phyloP scores from a whole-genome alignment of 2,797 vertebrate species.

The Pantherophis vulpinus region DNA sequence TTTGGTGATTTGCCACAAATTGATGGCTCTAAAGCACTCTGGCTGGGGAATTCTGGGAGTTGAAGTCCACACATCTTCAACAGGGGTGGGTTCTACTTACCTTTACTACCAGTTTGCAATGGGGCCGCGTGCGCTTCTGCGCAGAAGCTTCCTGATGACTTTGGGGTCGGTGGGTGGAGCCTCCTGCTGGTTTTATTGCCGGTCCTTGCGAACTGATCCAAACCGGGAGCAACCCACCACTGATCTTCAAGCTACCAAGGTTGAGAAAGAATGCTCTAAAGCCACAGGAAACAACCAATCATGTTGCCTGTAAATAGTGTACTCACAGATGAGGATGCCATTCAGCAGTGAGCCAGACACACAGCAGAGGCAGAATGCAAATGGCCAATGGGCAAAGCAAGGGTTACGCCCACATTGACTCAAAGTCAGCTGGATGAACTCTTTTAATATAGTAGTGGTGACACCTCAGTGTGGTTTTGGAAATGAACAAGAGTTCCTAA shows the following conservation, averaged over 20 bases:
- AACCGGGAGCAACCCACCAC: too few relatives aligned
- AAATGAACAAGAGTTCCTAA: neutral
- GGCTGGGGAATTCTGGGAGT: neutral
- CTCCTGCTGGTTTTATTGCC: too few relatives aligned
- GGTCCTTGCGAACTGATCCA: too few relatives aligned
- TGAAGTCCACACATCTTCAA: neutral
- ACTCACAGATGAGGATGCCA: neutral
- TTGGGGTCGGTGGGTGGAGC: too few relatives aligned
- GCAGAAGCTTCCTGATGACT: too few relatives aligned
- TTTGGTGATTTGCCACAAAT: neutral
- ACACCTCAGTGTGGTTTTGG: neutral
- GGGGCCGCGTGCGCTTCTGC: too few relatives aligned
- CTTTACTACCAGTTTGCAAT: too few relatives aligned
- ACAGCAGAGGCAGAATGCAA: neutral
- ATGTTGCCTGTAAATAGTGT: neutral
- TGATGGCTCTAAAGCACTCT: neutral
- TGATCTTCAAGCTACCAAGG: neutral
- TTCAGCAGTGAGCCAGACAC: neutral
- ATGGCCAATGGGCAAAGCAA: neutral
- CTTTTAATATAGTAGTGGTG: neutral
- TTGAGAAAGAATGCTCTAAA: neutral
- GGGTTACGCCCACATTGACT: neutral
- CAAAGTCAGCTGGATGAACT: neutral
- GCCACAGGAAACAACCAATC: neutral
- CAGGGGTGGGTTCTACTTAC: too few relatives aligned